These are phyloP conservation scores for Plemyria rubiginata DNA, from an alignment of 2,888 invertebrate genomes.

Conservation along the genomic window DNA sequence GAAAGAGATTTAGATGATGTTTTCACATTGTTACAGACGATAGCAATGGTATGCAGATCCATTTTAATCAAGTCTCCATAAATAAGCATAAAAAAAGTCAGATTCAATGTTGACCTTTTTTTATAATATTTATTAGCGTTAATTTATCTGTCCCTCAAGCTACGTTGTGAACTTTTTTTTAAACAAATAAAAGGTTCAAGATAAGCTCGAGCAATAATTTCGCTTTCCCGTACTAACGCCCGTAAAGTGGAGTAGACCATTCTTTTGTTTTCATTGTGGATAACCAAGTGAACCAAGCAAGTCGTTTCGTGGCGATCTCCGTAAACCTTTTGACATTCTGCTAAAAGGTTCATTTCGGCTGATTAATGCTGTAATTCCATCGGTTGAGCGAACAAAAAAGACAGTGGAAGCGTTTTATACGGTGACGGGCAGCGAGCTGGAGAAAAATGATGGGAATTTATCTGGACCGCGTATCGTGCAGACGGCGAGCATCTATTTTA, in stretches of 20 bases:
- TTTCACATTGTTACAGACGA: conserved; percentile 35
- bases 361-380: conserved; percentile 80
- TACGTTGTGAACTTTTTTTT: conserved; percentile 19
- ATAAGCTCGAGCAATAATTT: conserved; percentile 35
- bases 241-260: conserved; percentile 55
- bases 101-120: conserved; percentile 26
- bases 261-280: conserved; percentile 75
- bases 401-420: conserved; percentile 69
- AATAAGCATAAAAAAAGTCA: conserved; percentile 31
- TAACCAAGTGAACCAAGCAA: conserved; percentile 59
- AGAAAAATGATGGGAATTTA: conserved; percentile 76
- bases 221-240: conserved; percentile 50
- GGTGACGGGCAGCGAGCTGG: conserved; percentile 66
- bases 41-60: conserved; percentile 20
- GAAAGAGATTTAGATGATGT: conserved; percentile 39
- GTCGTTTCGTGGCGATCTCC: conserved; percentile 68
- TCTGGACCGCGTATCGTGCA: conserved; percentile 65
- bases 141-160: conserved; percentile 20
- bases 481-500: conserved; percentile 62
- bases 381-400: conserved; percentile 69
- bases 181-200: conserved; percentile 27
- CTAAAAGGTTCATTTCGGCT: conserved; percentile 80
- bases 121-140: conserved; percentile 28
- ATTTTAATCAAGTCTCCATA: conserved; percentile 32
- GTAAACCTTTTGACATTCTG: conserved; percentile 79